phyloP scores from a whole-genome alignment of 2,797 vertebrate genomes.

The Euthynnus affinis region DNA sequence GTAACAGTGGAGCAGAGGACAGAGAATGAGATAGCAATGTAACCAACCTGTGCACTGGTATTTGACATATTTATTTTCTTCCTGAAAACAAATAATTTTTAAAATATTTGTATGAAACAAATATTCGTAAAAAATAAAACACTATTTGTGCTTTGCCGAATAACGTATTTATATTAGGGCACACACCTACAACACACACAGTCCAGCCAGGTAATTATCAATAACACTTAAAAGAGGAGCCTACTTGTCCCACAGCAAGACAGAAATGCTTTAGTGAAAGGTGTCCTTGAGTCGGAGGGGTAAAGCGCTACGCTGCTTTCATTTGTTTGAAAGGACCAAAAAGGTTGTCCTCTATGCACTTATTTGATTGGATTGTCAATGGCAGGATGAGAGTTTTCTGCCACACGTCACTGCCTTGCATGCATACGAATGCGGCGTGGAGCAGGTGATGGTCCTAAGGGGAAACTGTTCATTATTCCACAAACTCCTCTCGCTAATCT shows the following conservation, averaged over 20 bases:
- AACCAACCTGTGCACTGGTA: no score
- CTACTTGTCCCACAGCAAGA: slow-evolving; percentile 38
- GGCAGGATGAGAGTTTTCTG: slow-evolving; percentile 62
- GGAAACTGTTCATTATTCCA: slow-evolving; percentile 69
- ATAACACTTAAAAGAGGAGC: slow-evolving; percentile 61
- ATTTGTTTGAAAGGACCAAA: slow-evolving; percentile 82
- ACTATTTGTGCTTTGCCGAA: no score
- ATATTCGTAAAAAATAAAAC: no score
- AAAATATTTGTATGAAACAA: no score
- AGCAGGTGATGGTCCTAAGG: slow-evolving; percentile 65
- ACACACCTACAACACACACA: slow-evolving; percentile 20
- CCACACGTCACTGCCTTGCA: slow-evolving; percentile 21
- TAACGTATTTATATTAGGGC: no score
- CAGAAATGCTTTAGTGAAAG: slow-evolving; percentile 56
- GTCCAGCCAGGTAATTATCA: slow-evolving; percentile 65
- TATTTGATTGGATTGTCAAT: slow-evolving; percentile 80
- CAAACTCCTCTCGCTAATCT: slow-evolving; percentile 65
- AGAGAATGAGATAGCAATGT: no score
- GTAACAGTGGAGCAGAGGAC: no score
- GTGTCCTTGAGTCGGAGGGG: slow-evolving; percentile 75
- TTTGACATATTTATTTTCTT: no score
- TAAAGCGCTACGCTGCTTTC: slow-evolving; percentile 64
- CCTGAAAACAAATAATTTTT: no score
- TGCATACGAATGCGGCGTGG: slow-evolving; percentile 57
- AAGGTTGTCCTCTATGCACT: slow-evolving; percentile 69